These are phyloP conservation scores for Creontiades dilutus DNA, from an alignment of 2,888 invertebrate species.

Conservation along the genomic window DNA sequence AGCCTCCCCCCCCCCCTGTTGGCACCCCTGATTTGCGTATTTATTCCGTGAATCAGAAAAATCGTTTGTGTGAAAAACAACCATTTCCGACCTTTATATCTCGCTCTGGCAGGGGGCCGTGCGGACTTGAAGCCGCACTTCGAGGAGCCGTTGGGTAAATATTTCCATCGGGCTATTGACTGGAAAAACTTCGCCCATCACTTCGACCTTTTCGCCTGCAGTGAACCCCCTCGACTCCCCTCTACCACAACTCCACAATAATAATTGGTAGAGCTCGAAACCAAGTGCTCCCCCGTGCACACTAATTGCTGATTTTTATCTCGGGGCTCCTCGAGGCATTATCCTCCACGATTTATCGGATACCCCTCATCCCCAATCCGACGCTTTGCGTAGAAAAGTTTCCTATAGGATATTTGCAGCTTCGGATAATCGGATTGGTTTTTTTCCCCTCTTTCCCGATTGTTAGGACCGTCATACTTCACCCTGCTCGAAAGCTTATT, in stretches of 20 bases:
- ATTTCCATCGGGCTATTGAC: conserved; percentile 44
- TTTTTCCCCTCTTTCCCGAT: not conserved
- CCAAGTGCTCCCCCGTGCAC: conserved; percentile 60
- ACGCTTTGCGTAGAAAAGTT: conserved; percentile 38
- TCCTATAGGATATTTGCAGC: conserved; percentile 50
- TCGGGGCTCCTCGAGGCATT: conserved; percentile 50
- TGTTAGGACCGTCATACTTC: conserved; percentile 17
- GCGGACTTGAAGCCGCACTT: no score
- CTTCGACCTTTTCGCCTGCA: not conserved
- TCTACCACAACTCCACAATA: not conserved
- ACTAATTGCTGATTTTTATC: conserved; percentile 64
- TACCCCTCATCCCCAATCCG: not conserved
- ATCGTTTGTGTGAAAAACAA: no score
- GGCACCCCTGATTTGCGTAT: no score
- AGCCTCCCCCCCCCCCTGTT: no score
- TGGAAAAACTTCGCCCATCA: conserved; percentile 54
- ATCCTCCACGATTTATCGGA: conserved; percentile 57
- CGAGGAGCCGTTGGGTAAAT: not conserved
- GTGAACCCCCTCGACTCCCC: not conserved
- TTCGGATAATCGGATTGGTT: conserved; percentile 49
- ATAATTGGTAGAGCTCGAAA: conserved; percentile 46
- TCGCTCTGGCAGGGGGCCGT: no score
- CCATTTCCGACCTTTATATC: no score
- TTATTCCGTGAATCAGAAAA: no score
- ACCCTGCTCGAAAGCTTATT: not conserved